A percentile compares a stretch with the other conserved stretches of the same genome.
Evolutionary conservation across 2,113 vertebrate species (phyloP).

Genomic region (Podarcis raffonei): DNA sequence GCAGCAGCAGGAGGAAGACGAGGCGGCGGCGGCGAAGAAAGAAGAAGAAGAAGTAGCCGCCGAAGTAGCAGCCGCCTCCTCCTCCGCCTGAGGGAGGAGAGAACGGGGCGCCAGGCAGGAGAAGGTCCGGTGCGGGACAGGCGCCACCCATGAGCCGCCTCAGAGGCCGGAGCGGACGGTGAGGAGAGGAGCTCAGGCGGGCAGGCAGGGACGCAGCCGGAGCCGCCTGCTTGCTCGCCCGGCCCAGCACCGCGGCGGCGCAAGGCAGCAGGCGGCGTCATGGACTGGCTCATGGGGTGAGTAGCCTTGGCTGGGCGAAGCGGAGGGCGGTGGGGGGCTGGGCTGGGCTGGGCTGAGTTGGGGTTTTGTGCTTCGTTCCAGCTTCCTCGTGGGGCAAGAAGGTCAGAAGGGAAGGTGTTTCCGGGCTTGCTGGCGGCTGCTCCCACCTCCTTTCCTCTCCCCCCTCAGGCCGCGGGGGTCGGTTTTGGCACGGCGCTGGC

Average conservation of each 20-base stretch:
- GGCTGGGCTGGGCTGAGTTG: no score
- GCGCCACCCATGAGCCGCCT: constrained; percentile 17
- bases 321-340: no score
- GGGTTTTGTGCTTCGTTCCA: no score
- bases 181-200: constrained; percentile 21
- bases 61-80: neutral
- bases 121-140: neutral
- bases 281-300: constrained; percentile 93
- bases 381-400: neutral
- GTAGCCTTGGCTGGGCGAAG: constrained; percentile 50
- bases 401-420: neutral
- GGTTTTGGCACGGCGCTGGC: neutral
- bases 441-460: neutral
- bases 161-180: constrained; percentile 21
- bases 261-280: constrained; percentile 61
- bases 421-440: no score
- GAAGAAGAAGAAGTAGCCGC: no score
- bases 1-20: neutral
- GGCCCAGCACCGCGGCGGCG: constrained; percentile 30
- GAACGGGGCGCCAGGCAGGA: neutral
- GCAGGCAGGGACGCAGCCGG: constrained; percentile 43
- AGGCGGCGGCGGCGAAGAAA: neutral
- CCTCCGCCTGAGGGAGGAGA: neutral
- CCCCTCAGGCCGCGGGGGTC: no score
- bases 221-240: constrained; percentile 39